These are phyloP conservation scores for Epiblema foenella DNA, from an alignment of 2,888 invertebrate species.

Conservation along the genomic window DNA sequence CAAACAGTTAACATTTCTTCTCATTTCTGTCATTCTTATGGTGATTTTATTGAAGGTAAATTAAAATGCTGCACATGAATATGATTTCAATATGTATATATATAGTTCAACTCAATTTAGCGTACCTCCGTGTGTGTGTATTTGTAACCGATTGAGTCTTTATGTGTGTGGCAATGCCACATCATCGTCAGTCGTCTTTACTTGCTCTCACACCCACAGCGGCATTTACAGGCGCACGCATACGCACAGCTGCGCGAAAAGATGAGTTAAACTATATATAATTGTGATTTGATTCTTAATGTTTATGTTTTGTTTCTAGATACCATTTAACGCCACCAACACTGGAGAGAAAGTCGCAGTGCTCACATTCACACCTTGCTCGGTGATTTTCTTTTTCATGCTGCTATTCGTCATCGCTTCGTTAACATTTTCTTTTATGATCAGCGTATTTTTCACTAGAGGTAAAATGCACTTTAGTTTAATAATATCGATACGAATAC, in stretches of 20 bases:
- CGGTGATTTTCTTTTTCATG: constrained; percentile 89
- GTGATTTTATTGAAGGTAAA: constrained; percentile 86
- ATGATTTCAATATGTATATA: neutral
- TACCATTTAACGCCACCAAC: constrained; percentile 77
- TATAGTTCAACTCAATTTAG: too few relatives aligned
- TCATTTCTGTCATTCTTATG: constrained; percentile 87
- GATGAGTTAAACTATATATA: too few relatives aligned
- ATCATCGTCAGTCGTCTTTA: too few relatives aligned
- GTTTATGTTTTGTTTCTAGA: constrained; percentile 62
- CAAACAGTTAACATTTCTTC: constrained; percentile 89
- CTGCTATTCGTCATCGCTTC: constrained; percentile 89
- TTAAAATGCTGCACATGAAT: constrained; percentile 9
- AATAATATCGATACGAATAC: neutral
- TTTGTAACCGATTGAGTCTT: too few relatives aligned
- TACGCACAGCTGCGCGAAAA: too few relatives aligned
- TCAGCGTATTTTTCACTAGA: constrained; percentile 92
- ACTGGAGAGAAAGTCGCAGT: constrained; percentile 84
- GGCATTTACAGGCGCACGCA: too few relatives aligned
- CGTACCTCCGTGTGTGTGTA: too few relatives aligned
- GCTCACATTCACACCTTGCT: constrained; percentile 87
- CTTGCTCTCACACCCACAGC: too few relatives aligned
- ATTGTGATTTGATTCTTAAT: constrained; percentile 8
- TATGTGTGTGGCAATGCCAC: too few relatives aligned
- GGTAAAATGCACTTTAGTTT: constrained; percentile 76
- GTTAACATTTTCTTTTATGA: constrained; percentile 91